Evolutionary conservation across 2,888 invertebrate genomes (phyloP).

Genomic region (Cataglyphis cursor): DNA sequence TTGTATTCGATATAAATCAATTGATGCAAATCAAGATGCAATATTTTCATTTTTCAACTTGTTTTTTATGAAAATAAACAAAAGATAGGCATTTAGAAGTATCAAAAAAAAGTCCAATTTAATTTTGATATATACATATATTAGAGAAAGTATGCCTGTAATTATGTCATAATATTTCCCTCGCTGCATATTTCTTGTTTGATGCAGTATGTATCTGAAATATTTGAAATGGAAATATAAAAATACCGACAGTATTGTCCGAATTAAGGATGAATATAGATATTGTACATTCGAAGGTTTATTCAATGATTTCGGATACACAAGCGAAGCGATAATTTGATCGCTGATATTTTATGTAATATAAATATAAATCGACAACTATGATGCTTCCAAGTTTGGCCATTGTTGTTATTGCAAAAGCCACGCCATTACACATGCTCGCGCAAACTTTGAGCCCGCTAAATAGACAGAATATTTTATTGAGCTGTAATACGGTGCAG

Average conservation of each 20-base stretch:
- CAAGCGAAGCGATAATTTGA: not conserved
- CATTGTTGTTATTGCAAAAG: slow-evolving; percentile 28
- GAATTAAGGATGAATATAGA: slow-evolving; percentile 6
- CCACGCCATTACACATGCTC: slow-evolving; percentile 12
- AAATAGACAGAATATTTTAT: slow-evolving; percentile 7
- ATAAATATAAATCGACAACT: slow-evolving; percentile 17
- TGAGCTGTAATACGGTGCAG: not conserved
- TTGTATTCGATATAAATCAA: not conserved
- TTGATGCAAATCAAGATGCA: not conserved
- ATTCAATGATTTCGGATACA: slow-evolving; percentile 18
- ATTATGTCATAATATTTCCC: not conserved
- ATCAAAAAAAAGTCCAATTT: not conserved
- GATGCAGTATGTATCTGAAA: not conserved
- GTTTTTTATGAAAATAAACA: slow-evolving; percentile 11
- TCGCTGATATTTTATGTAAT: not conserved
- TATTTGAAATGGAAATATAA: not conserved
- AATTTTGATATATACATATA: not conserved
- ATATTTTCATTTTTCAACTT: slow-evolving; percentile 1
- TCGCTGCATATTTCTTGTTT: slow-evolving; percentile 13
- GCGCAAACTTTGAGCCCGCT: slow-evolving; percentile 29
- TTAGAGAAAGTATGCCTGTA: not conserved
- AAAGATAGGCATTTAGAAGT: not conserved
- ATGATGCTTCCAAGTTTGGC: slow-evolving; percentile 47
- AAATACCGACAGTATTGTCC: not conserved
- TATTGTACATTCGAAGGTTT: slow-evolving; percentile 2